Percentiles rank a stretch among this genome's conserved stretches.
Conservation (phyloP, 53 echinoderm and acorn worm species). For the Holothuria leucospilota region DNA sequence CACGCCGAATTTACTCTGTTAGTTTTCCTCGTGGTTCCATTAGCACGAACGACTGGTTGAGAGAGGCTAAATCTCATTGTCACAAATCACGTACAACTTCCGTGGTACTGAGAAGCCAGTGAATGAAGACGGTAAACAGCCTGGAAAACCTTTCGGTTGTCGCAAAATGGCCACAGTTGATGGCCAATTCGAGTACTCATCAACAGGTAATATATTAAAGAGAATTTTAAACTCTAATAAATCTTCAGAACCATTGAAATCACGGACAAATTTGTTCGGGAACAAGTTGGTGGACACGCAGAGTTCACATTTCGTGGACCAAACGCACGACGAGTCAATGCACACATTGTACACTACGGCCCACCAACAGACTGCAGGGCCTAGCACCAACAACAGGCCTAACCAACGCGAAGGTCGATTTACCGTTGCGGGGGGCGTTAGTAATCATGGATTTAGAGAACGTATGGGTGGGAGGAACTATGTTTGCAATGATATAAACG, state of each 20-base stretch:
- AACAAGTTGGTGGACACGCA: conserved; percentile 48
- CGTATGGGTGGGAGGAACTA: conserved; percentile 9
- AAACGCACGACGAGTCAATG: conserved; percentile 34
- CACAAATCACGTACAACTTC: conserved; percentile 44
- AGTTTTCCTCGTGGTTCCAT: too few relatives aligned
- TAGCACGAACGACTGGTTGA: conserved; percentile 4
- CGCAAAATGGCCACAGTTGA: conserved; percentile 47
- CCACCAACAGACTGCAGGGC: conserved; percentile 46
- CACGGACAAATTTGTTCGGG: conserved; percentile 31
- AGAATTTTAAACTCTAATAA: conserved; percentile 48
- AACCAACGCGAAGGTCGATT: conserved; percentile 23
- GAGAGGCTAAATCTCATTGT: conserved; percentile 11
- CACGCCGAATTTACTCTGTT: neutral
- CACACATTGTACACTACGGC: conserved; percentile 45
- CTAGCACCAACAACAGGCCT: conserved; percentile 25
- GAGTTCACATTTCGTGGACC: conserved; percentile 49
- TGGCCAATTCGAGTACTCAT: conserved; percentile 47
- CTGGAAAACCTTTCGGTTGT: conserved; percentile 30
- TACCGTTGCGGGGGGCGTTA: conserved; percentile 33
- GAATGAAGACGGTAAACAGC: conserved; percentile 45
- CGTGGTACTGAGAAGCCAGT: conserved; percentile 38
- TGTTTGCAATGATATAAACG: conserved; percentile 30
- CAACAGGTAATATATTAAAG: conserved; percentile 39
- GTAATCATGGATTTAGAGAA: conserved; percentile 28
- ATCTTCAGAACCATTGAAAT: conserved; percentile 19